Evolutionary conservation across 2,797 vertebrate species (phyloP).

Genomic region (Gadopsis bispinosus): DNA sequence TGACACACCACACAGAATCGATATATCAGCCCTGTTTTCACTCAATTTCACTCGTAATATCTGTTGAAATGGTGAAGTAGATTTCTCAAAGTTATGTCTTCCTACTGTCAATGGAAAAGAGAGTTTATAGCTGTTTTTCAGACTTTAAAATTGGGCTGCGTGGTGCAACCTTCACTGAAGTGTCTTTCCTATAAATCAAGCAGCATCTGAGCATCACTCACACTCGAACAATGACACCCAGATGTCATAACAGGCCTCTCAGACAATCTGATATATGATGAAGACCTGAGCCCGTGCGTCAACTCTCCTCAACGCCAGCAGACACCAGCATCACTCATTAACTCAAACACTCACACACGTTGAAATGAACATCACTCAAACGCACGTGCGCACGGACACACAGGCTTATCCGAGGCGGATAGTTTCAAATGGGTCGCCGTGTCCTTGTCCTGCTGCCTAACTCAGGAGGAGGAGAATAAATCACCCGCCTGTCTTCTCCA

Average conservation of each 20-base stretch:
- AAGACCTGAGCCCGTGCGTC: conserved; percentile 29
- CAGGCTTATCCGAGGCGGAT: conserved; percentile 17
- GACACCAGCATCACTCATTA: conserved; percentile 58
- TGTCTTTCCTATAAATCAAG: conserved; percentile 53
- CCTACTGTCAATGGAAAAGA: conserved; percentile 4
- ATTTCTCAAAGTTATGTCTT: conserved; percentile 23
- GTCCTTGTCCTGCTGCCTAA: conserved; percentile 72
- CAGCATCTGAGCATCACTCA: conserved; percentile 46
- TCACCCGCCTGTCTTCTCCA: conserved; percentile 65
- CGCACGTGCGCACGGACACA: background rate
- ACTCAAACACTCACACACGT: conserved; percentile 8
- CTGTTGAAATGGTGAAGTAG: conserved; percentile 1
- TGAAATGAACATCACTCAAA: conserved; percentile 51
- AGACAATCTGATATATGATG: conserved; percentile 49
- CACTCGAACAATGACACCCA: conserved; percentile 54
- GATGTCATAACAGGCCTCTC: conserved; percentile 64
- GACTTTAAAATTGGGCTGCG: conserved; percentile 16
- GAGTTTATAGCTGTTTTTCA: conserved; percentile 25
- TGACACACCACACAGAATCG: background rate
- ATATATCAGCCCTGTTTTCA: background rate
- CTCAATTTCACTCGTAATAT: background rate
- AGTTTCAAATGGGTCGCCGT: conserved; percentile 65
- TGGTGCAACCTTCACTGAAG: conserved; percentile 31
- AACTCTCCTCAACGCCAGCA: conserved; percentile 36
- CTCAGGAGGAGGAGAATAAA: conserved; percentile 67